Conservation (phyloP, 2,888 invertebrate species). For the Argyresthia goedartella region DNA sequence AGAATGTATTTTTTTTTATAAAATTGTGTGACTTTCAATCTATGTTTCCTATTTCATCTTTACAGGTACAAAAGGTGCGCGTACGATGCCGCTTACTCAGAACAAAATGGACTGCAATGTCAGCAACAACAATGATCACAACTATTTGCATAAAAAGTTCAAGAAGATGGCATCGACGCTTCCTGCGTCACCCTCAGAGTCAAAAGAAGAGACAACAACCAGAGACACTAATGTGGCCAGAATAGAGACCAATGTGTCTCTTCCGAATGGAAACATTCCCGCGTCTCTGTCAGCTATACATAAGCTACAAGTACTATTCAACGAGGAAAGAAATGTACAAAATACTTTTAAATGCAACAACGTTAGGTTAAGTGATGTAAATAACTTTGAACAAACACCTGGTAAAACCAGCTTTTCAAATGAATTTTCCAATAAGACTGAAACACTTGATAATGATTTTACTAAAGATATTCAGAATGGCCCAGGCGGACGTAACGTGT, state of each 20-base stretch:
- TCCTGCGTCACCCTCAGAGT: constrained; percentile 42
- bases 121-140: constrained; percentile 73
- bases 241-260: constrained; percentile 38
- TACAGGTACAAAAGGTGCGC: constrained; percentile 57
- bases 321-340: constrained; percentile 64
- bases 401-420: constrained; percentile 67
- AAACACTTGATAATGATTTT: constrained; percentile 65
- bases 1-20: no score
- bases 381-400: constrained; percentile 60
- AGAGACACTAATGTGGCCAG: constrained; percentile 40
- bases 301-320: constrained; percentile 41
- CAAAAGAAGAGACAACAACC: constrained; percentile 38
- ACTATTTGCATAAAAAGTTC: constrained; percentile 93
- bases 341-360: constrained; percentile 62
- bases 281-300: constrained; percentile 61
- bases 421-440: constrained; percentile 69
- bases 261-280: constrained; percentile 58
- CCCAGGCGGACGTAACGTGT: constrained; percentile 79
- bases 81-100: constrained; percentile 61
- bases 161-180: constrained; percentile 84
- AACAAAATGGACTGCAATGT: constrained; percentile 62
- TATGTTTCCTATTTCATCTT: no score
- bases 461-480: constrained; percentile 57
- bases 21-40: background rate
- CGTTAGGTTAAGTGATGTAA: constrained; percentile 60